Evolutionary conservation across 2,113 vertebrate species (phyloP), one percentile per base, ranked within the genome.

Genomic region (Corydoras sp.): DNA sequence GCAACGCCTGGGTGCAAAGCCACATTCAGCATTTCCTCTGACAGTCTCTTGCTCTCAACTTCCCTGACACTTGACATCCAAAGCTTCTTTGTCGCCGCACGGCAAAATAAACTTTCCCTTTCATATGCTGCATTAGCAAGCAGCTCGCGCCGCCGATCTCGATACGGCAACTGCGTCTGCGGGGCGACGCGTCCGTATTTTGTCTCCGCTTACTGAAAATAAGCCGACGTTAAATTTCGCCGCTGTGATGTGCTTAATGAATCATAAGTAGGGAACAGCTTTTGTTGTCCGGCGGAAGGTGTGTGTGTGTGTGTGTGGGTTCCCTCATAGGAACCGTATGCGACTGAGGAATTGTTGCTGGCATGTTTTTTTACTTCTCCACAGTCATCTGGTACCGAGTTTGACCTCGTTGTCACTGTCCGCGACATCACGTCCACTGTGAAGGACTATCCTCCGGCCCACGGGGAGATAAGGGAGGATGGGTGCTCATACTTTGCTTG

Each of bases 361-460:
- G 35, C 35, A 43, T 24, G 18, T 24, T 24, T 24, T 24, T 24
- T 24, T 24, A 24, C 18, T 24, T 24, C 18, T 83, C 83, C 83
- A 86, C 85, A 83, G 81, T 72, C 58, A 18, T 71, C 53, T 53
- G 55, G 67, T 73, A 75, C 49, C 77, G 77, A 84, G 88, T 87
- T 87, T 82, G 85, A 82, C 85, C 82, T 76, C 81, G 76, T 83
- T 2, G 78, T 75, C 77, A 24, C 87, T 76, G 74, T 76, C 85
- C 76, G 24, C 81, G 81, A 78, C 79, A 69, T 71, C 74, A 49
- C 65, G 32, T 62, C 55, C 80, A 62, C 81, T 83, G 87, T 87
- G 83, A 89, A 89, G 88, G 85, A 76, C 56, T 63, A 66, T 72
- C 62, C 71, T 71, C 71, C 82, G 74, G 85, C 84, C 89, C 86